Evolutionary conservation across 1,140 invertebrate species (phyloP).

Genomic region (Ladona fulva): DNA sequence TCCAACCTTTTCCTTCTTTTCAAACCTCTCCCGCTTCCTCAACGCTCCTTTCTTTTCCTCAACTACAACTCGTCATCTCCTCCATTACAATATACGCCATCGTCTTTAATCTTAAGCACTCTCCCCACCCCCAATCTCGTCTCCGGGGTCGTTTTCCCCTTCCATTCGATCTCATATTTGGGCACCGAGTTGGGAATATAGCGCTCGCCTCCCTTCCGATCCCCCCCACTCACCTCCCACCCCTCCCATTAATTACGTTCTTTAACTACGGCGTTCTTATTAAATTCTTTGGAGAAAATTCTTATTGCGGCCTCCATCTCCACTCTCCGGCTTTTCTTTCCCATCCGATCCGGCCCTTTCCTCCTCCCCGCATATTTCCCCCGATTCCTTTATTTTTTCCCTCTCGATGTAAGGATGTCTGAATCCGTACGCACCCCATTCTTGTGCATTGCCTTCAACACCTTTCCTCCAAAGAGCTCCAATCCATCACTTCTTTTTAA

Average conservation of each 20-base stretch:
- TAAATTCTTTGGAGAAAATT: slow-evolving; percentile 10
- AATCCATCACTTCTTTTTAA: slow-evolving; percentile 10
- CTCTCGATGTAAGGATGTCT: background rate
- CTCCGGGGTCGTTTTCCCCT: background rate
- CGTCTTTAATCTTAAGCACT: background rate
- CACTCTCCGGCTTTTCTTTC: background rate
- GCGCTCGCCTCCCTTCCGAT: background rate
- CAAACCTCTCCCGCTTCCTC: background rate
- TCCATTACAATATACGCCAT: slow-evolving; percentile 1
- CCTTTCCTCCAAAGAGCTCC: background rate
- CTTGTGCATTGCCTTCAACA: background rate
- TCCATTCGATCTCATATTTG: background rate
- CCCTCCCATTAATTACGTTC: slow-evolving; percentile 8
- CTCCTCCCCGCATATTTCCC: background rate
- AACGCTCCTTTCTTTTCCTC: background rate
- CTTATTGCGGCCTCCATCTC: background rate
- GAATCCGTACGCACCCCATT: background rate
- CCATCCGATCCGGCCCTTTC: background rate
- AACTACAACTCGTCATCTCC: background rate
- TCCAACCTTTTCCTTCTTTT: background rate
- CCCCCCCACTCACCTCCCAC: background rate
- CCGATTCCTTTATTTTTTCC: background rate
- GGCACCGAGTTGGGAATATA: slow-evolving; percentile 8
- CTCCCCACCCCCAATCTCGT: background rate
- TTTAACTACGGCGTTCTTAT: slow-evolving; percentile 3